Evolutionary conservation across 2,797 vertebrate species (phyloP).

Genomic region (Discoglossus pictus): DNA sequence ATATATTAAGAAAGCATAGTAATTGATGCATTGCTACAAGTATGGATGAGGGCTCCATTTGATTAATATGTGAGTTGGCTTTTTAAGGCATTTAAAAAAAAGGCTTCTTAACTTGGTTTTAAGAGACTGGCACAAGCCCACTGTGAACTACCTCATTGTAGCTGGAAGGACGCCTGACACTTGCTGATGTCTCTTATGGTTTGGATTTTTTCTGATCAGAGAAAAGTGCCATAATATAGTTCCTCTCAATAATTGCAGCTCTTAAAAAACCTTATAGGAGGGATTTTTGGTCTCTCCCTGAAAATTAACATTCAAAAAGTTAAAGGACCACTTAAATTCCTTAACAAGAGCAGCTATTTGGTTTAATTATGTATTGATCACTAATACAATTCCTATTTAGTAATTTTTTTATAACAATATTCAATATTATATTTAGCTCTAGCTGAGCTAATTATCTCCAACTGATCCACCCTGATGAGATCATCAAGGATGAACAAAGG

Average conservation of each 20-base stretch:
- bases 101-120: slow-evolving; percentile 81
- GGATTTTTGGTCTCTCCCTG: slow-evolving; percentile 71
- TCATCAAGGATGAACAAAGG: too few species aligned
- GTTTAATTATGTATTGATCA: too few species aligned
- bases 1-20: slow-evolving; percentile 84
- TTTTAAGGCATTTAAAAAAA: slow-evolving; percentile 82
- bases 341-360: too few species aligned
- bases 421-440: too few species aligned
- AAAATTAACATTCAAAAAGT: slow-evolving; percentile 77
- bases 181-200: slow-evolving; percentile 74
- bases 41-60: slow-evolving; percentile 75
- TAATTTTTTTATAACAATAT: too few species aligned
- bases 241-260: slow-evolving; percentile 79
- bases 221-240: slow-evolving; percentile 76
- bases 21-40: slow-evolving; percentile 86
- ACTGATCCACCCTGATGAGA: too few species aligned
- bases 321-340: too few species aligned
- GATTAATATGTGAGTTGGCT: slow-evolving; percentile 87
- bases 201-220: slow-evolving; percentile 70
- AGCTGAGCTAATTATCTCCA: too few species aligned
- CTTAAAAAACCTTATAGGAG: slow-evolving; percentile 80
- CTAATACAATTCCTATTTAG: too few species aligned
- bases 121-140: slow-evolving; percentile 73
- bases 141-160: slow-evolving; percentile 75
- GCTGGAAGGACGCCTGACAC: slow-evolving; percentile 79